phyloP scores from a whole-genome alignment of 2,888 invertebrate species.

The Pecten maximus region DNA sequence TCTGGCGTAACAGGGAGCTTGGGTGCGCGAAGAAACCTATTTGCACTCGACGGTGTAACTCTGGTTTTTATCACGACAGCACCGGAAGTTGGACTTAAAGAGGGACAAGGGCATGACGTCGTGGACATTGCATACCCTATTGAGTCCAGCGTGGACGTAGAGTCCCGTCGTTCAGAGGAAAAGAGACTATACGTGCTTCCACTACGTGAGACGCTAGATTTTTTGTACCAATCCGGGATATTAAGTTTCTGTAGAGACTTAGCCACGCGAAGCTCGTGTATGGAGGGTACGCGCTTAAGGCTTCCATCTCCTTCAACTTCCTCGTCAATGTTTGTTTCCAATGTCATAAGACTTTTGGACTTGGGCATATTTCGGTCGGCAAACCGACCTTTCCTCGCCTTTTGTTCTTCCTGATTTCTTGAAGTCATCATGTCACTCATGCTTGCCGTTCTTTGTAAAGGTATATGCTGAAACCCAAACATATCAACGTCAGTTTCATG shows the following conservation, averaged over 20 bases:
- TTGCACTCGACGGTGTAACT: conserved; percentile 69
- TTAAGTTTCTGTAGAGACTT: conserved; percentile 96
- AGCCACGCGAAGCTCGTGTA: conserved; percentile 96
- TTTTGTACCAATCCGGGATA: conserved; percentile 97
- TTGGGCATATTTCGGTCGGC: conserved; percentile 74
- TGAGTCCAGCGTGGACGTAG: conserved; percentile 74
- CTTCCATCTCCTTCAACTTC: conserved; percentile 62
- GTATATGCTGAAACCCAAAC: conserved; percentile 72
- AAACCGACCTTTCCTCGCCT: conserved; percentile 72
- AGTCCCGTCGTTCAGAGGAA: conserved; percentile 68
- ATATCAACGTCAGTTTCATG: conserved; percentile 74
- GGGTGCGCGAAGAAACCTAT: conserved; percentile 62
- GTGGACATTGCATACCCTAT: conserved; percentile 69
- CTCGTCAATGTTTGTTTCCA: conserved; percentile 76
- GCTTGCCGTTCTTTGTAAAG: conserved; percentile 73
- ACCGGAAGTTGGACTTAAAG: conserved; percentile 67
- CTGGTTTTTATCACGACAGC: conserved; percentile 77
- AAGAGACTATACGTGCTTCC: conserved; percentile 74
- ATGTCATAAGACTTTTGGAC: conserved; percentile 76
- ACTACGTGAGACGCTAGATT: conserved; percentile 77
- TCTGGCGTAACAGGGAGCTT: conserved; percentile 69
- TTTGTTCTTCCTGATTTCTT: conserved; percentile 62
- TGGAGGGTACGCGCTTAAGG: conserved; percentile 89
- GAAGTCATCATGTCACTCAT: conserved; percentile 73
- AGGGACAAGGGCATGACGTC: conserved; percentile 73